A percentile compares a stretch with the other conserved stretches of the same genome.
These are phyloP conservation scores for Anoura caudifer DNA, from an alignment of 2,113 vertebrate genomes.

Conservation along the genomic window DNA sequence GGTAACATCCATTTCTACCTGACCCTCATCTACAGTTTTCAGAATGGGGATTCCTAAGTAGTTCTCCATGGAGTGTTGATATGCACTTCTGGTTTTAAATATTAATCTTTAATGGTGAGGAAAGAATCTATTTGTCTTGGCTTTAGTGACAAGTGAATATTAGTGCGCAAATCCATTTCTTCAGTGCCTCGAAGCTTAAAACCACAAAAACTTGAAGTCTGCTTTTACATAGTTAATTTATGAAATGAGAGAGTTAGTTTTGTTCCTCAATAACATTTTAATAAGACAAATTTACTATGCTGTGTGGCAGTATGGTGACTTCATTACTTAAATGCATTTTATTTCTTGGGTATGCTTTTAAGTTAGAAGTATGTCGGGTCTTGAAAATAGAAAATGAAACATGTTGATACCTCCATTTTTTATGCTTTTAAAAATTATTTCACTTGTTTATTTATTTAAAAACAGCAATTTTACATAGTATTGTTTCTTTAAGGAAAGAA, in stretches of 20 bases:
- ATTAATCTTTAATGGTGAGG: constrained; percentile 44
- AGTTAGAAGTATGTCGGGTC: constrained; percentile 7
- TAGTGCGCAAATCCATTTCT: neutral
- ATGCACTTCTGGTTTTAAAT: constrained; percentile 9
- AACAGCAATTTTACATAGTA: neutral
- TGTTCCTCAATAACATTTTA: constrained; percentile 26
- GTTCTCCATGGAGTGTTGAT: neutral
- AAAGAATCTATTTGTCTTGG: constrained; percentile 13
- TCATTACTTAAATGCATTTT: constrained; percentile 4
- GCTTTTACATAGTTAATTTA: neutral
- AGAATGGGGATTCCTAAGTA: neutral
- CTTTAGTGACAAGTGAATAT: neutral
- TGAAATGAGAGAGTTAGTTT: neutral
- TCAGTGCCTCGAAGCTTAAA: neutral
- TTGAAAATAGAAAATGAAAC: constrained; percentile 28
- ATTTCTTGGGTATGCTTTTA: constrained; percentile 5
- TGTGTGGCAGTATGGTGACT: neutral
- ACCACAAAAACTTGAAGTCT: neutral
- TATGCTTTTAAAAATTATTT: neutral
- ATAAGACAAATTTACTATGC: constrained; percentile 32
- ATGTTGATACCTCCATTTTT: neutral
- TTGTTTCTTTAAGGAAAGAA: neutral
- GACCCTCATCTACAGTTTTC: neutral
- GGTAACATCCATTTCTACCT: neutral
- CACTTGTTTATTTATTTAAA: neutral